A percentile compares a stretch with the other conserved stretches of the same genome.
Conservation (phyloP, 2,797 vertebrate species). For the Fratercula arctica region DNA sequence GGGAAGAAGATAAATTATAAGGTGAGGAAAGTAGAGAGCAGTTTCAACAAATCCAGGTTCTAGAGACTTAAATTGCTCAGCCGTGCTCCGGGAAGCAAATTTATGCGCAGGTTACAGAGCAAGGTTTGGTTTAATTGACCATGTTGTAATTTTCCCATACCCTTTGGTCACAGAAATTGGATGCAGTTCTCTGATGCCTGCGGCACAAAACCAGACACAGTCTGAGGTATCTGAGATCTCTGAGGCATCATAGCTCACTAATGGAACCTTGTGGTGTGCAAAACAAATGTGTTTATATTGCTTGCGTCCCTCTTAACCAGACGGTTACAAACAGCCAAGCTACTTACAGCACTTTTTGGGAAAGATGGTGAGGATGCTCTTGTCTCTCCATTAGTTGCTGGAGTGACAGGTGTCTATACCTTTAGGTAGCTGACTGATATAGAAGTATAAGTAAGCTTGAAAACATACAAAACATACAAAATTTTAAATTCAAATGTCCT, state of each 20-base stretch:
- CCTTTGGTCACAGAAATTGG: background rate
- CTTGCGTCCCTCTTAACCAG: background rate
- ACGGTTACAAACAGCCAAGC: background rate
- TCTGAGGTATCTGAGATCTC: background rate
- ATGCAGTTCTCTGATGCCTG: background rate
- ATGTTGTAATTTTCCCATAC: background rate
- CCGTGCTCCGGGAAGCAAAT: background rate
- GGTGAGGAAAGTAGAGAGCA: background rate
- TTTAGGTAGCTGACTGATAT: background rate
- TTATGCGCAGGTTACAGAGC: background rate
- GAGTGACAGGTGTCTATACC: background rate
- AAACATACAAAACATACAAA: background rate
- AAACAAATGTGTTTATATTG: background rate
- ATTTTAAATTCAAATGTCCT: background rate
- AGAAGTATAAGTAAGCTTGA: background rate
- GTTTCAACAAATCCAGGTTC: background rate
- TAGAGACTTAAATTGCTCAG: background rate
- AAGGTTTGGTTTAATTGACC: background rate
- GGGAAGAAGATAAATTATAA: background rate
- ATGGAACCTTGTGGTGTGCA: background rate
- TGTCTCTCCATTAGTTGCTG: background rate
- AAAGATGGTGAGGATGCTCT: background rate
- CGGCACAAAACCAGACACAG: background rate
- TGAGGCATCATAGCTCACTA: background rate
- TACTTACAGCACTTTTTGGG: background rate